Conservation (phyloP, 2,797 vertebrate genomes). For the Danio choprae region DNA sequence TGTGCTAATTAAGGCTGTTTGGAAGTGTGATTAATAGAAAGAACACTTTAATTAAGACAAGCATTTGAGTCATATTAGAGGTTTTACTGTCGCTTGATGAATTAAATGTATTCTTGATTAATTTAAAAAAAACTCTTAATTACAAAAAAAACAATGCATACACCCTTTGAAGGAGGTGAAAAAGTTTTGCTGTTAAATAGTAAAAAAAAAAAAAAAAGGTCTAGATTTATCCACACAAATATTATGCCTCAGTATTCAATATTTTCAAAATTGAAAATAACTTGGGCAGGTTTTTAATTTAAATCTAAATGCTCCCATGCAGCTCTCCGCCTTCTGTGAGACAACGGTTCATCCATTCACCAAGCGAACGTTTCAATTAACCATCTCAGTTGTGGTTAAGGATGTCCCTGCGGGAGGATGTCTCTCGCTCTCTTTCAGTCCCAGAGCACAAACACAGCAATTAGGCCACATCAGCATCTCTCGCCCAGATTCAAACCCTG, state of each 20-base stretch:
- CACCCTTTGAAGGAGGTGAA: too few species aligned
- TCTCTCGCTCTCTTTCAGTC: conserved; percentile 41
- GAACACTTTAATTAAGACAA: too few species aligned
- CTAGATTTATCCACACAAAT: background rate
- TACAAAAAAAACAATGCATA: too few species aligned
- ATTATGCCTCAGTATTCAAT: background rate
- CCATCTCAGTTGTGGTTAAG: conserved; percentile 47
- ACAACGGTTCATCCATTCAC: conserved; percentile 21
- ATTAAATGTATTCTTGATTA: too few species aligned
- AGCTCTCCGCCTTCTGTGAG: background rate
- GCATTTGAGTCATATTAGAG: too few species aligned
- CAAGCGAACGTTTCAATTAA: conserved; percentile 56
- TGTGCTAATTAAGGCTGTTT: background rate
- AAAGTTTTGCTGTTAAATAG: too few species aligned
- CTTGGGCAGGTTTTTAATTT: background rate
- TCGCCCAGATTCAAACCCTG: conserved; percentile 38
- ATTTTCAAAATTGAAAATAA: background rate
- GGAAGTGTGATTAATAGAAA: background rate
- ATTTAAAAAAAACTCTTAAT: too few species aligned
- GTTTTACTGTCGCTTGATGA: too few species aligned
- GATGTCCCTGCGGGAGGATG: conserved; percentile 39
- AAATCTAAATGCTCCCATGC: background rate
- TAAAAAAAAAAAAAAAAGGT: background rate
- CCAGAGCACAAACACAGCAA: conserved; percentile 60
- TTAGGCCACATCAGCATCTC: conserved; percentile 63